Conservation (phyloP, 1,140 invertebrate genomes). For the Dinoponera quadriceps region DNA sequence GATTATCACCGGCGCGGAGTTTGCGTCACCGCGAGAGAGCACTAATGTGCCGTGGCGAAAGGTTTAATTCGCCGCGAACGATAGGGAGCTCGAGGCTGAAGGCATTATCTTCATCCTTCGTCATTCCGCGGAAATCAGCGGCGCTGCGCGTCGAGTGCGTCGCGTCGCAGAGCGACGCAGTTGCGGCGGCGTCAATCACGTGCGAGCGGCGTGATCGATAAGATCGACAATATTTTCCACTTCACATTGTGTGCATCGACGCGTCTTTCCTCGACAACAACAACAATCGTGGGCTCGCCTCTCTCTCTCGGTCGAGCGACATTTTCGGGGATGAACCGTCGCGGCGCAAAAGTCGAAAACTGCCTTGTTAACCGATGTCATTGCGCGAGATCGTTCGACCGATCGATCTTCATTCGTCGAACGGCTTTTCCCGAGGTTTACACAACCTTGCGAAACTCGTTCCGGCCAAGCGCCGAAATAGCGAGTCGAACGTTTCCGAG, state of each 20-base stretch:
- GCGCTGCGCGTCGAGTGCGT: slow-evolving; percentile 20
- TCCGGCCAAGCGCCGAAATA: not conserved
- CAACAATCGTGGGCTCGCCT: not conserved
- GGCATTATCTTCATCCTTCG: slow-evolving; percentile 39
- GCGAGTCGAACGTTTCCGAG: not conserved
- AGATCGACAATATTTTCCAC: slow-evolving; percentile 47
- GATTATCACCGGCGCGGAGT: not conserved
- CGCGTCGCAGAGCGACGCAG: slow-evolving; percentile 27
- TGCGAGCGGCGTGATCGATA: slow-evolving; percentile 44
- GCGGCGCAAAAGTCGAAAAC: not conserved
- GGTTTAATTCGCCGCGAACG: slow-evolving; percentile 7
- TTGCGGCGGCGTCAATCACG: slow-evolving; percentile 10
- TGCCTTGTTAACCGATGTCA: not conserved
- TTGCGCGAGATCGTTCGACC: not conserved
- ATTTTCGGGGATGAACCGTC: not conserved
- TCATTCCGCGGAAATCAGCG: slow-evolving; percentile 33
- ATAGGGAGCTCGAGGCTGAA: slow-evolving; percentile 10
- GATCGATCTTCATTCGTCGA: not conserved
- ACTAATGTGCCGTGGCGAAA: not conserved
- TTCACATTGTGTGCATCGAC: slow-evolving; percentile 44
- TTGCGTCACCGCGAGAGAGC: no score
- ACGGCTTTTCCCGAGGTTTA: not conserved
- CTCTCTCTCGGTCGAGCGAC: not conserved
- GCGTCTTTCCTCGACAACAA: not conserved
- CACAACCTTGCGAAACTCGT: not conserved